Evolutionary conservation across 1,140 invertebrate species (phyloP).

Genomic region (Goniozus legneri): DNA sequence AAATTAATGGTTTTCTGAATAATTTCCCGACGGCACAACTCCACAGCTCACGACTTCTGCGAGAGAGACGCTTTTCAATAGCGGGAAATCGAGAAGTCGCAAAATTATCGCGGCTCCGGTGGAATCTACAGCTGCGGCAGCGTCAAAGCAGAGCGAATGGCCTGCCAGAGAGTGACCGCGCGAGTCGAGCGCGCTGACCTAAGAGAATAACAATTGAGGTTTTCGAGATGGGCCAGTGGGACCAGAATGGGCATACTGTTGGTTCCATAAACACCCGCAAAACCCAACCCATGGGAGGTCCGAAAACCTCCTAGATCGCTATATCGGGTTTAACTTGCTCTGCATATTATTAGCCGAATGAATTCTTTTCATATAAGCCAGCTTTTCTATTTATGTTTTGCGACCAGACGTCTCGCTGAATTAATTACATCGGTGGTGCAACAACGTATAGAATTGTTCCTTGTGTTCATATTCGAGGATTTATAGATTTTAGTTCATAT

Average conservation of each 20-base stretch:
- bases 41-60: conserved; percentile 13
- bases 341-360: not conserved
- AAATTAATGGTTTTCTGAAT: too few relatives aligned
- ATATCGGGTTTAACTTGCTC: not conserved
- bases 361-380: not conserved
- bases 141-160: not conserved
- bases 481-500: too few relatives aligned
- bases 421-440: too few relatives aligned
- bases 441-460: too few relatives aligned
- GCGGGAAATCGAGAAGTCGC: not conserved
- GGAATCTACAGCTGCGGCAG: conserved; percentile 16
- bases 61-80: not conserved
- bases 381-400: too few relatives aligned
- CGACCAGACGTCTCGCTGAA: too few relatives aligned
- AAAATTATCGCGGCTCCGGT: not conserved
- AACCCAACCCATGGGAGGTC: conserved; percentile 11
- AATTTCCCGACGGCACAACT: too few relatives aligned
- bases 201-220: conserved; percentile 6
- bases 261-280: conserved; percentile 24
- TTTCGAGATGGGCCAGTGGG: conserved; percentile 2
- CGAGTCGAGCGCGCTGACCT: too few relatives aligned
- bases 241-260: conserved; percentile 18
- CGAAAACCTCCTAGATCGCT: conserved; percentile 7
- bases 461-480: too few relatives aligned
- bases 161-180: not conserved